These are phyloP conservation scores for Drosophila pegasa DNA, from an alignment of 2,888 invertebrate species.

Conservation along the genomic window DNA sequence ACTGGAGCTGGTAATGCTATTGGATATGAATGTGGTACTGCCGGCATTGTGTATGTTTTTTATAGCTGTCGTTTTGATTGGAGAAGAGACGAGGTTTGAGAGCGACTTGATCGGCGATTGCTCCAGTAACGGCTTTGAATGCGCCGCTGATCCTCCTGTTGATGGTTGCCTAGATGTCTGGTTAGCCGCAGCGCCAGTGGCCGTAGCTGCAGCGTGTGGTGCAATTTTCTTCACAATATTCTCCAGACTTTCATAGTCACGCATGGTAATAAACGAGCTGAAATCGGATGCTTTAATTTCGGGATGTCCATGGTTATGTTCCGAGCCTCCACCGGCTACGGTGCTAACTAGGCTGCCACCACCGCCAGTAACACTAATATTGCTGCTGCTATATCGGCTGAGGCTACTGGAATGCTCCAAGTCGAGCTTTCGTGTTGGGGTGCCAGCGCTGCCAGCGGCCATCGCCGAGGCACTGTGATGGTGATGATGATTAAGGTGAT, in stretches of 20 bases:
- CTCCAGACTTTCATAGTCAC: conserved; percentile 81
- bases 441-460: conserved; percentile 59
- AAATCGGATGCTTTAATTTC: conserved; percentile 72
- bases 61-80: conserved; percentile 84
- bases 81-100: conserved; percentile 88
- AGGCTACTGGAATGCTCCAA: conserved; percentile 17
- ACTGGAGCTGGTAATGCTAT: conserved; percentile 29
- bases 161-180: conserved; percentile 3
- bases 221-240: conserved; percentile 82
- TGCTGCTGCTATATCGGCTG: background rate
- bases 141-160: conserved; percentile 1
- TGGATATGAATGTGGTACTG: conserved; percentile 26
- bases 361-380: background rate
- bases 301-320: conserved; percentile 3
- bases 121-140: conserved; percentile 67
- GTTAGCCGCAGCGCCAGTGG: conserved; percentile 28
- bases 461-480: conserved; percentile 63
- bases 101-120: conserved; percentile 88
- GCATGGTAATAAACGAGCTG: conserved; percentile 79
- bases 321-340: conserved; percentile 11
- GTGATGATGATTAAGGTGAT: conserved; percentile 53
- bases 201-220: conserved; percentile 38
- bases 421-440: conserved; percentile 45
- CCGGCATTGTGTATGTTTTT: conserved; percentile 78
- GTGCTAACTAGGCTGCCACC: conserved; percentile 13